Conservation (phyloP, 1,140 invertebrate genomes). For the Manduca sexta region DNA sequence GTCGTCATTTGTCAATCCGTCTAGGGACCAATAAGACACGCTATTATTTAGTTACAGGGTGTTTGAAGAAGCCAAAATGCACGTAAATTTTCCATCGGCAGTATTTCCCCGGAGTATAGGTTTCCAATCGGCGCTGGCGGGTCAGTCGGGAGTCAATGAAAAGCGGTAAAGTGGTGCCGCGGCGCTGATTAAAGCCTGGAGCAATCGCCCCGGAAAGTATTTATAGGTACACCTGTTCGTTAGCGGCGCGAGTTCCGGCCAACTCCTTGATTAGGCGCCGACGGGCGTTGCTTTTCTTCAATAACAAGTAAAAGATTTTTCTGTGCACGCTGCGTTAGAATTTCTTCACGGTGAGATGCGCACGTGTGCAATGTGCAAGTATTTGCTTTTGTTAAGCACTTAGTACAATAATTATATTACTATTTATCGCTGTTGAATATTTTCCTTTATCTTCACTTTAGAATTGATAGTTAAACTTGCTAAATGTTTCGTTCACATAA, state of each 20-base stretch:
- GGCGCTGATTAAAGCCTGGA: conserved; percentile 69
- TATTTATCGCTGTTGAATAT: no score
- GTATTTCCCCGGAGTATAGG: conserved; percentile 57
- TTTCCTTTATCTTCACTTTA: no score
- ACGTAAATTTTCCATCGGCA: conserved; percentile 54
- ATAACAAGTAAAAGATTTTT: conserved; percentile 68
- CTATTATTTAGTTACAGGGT: conserved; percentile 12
- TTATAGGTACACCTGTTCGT: conserved; percentile 72
- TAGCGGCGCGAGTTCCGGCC: conserved; percentile 62
- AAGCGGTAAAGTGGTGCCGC: conserved; percentile 68
- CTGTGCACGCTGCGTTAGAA: conserved; percentile 49
- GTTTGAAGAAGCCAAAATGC: conserved; percentile 32
- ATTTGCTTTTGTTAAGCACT: no score
- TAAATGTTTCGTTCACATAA: no score
- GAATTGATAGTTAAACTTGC: no score
- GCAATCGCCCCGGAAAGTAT: conserved; percentile 71
- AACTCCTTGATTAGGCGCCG: conserved; percentile 71
- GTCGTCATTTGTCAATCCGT: no score
- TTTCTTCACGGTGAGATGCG: conserved; percentile 16
- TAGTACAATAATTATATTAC: no score
- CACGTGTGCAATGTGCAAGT: not conserved
- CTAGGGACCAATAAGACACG: conserved; percentile 22
- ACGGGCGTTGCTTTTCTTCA: conserved; percentile 57
- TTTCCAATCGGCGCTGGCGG: conserved; percentile 63
- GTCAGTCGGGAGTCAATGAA: conserved; percentile 68